Evolutionary conservation across 2,888 invertebrate species (phyloP).

Genomic region (Euzophera pinguis): DNA sequence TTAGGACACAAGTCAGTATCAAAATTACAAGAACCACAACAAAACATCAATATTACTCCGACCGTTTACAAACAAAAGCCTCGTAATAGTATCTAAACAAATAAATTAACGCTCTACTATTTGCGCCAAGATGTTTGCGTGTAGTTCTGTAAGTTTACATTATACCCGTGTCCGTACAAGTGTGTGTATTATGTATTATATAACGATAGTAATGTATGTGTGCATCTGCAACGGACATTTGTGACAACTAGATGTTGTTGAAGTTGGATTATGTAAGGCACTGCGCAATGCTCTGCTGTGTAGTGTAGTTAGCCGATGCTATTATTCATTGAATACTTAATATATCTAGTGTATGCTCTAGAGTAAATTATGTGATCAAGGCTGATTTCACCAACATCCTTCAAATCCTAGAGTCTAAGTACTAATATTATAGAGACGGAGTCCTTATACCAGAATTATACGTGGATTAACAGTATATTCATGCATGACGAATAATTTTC

Average conservation of each 20-base stretch:
- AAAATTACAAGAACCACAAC: neutral
- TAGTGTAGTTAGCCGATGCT: neutral
- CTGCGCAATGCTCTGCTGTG: neutral
- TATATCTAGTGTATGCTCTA: too few species aligned
- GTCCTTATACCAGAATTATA: too few species aligned
- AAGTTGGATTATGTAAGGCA: neutral
- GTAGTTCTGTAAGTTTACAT: neutral
- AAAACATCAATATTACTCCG: neutral
- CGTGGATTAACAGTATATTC: too few species aligned
- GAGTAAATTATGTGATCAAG: too few species aligned
- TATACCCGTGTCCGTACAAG: neutral
- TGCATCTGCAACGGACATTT: neutral
- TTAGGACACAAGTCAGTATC: too few species aligned
- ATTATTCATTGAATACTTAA: too few species aligned
- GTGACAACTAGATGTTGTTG: neutral
- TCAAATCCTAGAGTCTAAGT: too few species aligned
- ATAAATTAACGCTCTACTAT: neutral
- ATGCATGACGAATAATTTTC: too few species aligned
- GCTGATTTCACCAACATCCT: too few species aligned
- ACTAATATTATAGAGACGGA: too few species aligned
- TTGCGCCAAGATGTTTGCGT: neutral
- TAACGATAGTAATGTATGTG: neutral
- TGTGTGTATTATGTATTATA: neutral
- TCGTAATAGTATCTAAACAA: slow-evolving; percentile 4
- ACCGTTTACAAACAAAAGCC: slow-evolving; percentile 2